Evolutionary conservation across 1,140 invertebrate species (phyloP), one percentile per base, ranked within the genome.

Genomic region (Anastatus disparis): DNA sequence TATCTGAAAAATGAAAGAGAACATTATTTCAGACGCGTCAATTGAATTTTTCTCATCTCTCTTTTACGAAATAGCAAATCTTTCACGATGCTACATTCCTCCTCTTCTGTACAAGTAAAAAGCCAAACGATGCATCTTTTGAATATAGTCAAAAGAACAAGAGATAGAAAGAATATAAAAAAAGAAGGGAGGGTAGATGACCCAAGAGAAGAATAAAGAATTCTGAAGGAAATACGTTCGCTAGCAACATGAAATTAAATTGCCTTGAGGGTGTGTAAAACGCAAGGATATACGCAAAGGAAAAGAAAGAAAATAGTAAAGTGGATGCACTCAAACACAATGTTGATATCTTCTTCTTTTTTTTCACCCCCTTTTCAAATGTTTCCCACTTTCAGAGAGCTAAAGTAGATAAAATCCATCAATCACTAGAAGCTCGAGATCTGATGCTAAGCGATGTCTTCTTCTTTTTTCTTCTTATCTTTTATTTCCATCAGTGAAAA

Each of bases 401-500:
- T 3, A 35, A 35, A 55, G 31, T 38, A 56, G 20, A 68, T 62
- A 55, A 67, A 63, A 72, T 50, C 44, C 64, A 72, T 72, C 70
- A n/a, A 72, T 72, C 70, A 64, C 29, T 1, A 20, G 12, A n/a
- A 35, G 50, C 46, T 6, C 15, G 13, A 7, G 46, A 22, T n/a
- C 17, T 22, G n/a, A 48, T 20, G 6, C 20, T 9, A 40, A 20
- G 24, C 12, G 9, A 2, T 20, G 15, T 22, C 31, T 40, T 10
- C 24, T 15, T 40, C 12, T 44, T 22, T 10, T 40, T 15, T 40
- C 12, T 44, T 22, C 26, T 31, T 15, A 20, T 29, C 8, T 27
- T 9, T 24, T 24, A 2, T 13, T n/a, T n/a, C 42, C 42, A 15
- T 44, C 15, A 15, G 42, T n/a, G n/a, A 15, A 13, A 15, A 35